phyloP scores from a whole-genome alignment of 1,140 invertebrate species.

The Magallana angulata region DNA sequence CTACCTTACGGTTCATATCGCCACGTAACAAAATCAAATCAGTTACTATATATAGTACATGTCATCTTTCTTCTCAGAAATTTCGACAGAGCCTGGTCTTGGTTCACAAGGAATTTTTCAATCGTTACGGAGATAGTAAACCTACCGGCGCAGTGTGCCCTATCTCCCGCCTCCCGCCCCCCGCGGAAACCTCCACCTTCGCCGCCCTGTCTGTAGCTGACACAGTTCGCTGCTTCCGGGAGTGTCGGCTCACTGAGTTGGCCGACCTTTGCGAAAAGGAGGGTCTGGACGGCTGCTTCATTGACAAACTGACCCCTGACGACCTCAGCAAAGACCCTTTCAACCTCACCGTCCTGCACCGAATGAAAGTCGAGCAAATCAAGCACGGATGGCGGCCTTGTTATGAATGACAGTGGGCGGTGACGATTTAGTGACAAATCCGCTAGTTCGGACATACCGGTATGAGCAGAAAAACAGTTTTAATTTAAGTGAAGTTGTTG shows the following conservation, averaged over 20 bases:
- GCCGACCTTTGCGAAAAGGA: not conserved
- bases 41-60: not conserved
- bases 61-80: not conserved
- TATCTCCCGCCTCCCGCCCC: not conserved
- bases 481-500: not conserved
- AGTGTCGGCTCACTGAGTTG: not conserved
- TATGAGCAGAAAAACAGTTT: too few species aligned
- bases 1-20: not conserved
- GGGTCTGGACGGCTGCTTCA: constrained; percentile 4
- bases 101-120: constrained; percentile 14
- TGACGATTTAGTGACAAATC: too few species aligned
- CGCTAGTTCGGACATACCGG: too few species aligned
- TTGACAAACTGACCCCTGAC: not conserved
- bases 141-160: not conserved
- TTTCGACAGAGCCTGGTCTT: not conserved
- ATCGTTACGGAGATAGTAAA: not conserved
- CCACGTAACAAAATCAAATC: too few species aligned
- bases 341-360: constrained; percentile 9
- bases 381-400: constrained; percentile 3
- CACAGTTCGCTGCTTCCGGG: not conserved
- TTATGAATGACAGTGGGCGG: not conserved
- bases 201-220: not conserved
- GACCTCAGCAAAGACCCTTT: not conserved
- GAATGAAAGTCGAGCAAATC: constrained; percentile 20
- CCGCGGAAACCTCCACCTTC: not conserved